Base-by-base conservation (phyloP, 2,797 vertebrate species). In the Triplophysa bombifrons region DNA sequence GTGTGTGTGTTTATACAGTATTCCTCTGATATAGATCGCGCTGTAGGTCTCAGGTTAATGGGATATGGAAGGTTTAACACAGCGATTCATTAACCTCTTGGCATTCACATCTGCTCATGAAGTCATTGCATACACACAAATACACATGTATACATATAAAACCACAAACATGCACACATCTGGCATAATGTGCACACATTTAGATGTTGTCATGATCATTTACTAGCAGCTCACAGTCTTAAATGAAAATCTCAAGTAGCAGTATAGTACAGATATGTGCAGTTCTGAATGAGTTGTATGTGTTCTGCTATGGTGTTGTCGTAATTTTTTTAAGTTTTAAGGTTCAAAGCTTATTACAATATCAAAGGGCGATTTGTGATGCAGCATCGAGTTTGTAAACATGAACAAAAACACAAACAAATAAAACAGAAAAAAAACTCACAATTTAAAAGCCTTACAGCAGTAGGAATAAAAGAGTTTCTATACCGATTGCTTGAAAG, bases 1-100 rank as follows among this genome's bases (percentile, higher is more conserved):
- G 53, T 76, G 48, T 68, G 74, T 67, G 82, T 58, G 78, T 65
- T 76, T 60, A 66, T 68, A 74, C 68, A 58, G 53, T 80, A 58
- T 60, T 50, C 55, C 50, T 20, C 71, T 76, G 78, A 74, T 85
- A 82, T 83, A 85, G 74, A 81, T 82, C 74, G 38, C 27, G 66
- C 77, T 68, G 85, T 78, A 81, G 69, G 68, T 85, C 80, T 66
- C 74, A 65, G 70, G 82, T 78, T 86, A 88, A 88, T 84, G 84
- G 84, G 85, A 87, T 86, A 81, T 76, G 75, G 78, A 82, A 69
- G 65, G 81, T 88, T 87, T 82, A 86, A 85, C 82, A 82, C 80
- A 63, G 82, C 79, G 84, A 88, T 85, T 88, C 85, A 85, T 86
- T 88, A 86, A 86, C 83, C 85, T 85, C 69, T 72, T 83, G 74